Evolutionary conservation across 1,140 invertebrate genomes (phyloP), one percentile per base, ranked within the genome.

Genomic region (Cardiocondyla obscurior): DNA sequence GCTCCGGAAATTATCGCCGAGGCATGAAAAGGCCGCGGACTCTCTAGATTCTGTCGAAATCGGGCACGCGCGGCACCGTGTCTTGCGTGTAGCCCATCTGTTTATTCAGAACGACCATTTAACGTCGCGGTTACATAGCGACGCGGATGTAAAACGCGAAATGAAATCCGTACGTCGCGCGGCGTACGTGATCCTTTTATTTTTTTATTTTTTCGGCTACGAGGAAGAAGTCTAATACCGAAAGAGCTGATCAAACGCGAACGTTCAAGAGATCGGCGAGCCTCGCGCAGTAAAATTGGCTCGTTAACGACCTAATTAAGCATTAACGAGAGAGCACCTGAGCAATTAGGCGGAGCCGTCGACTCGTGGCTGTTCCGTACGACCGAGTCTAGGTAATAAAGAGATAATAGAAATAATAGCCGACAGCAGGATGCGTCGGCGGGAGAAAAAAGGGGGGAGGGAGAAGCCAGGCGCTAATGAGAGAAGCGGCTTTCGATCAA

Each of bases 361-460:
- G 22, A 51, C 46, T 25, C n/a, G 1, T 57, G 8, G 16, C 67
- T 22, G 85, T 86, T 86, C 55, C 79, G 70, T 76, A 60, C 49
- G 83, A 64, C 65, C 60, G 74, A 82, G 33, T 76, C 55, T 55
- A 4, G 42, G 49, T 82, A 77, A 76, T 70, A 82, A 70, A 85
- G 79, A 86, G 73, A 86, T 86, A 67, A 44, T n/a, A 28, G 55
- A 16, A 85, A 85, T 86, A 86, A 86, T 86, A 82, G 64, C 25
- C 30, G 55, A 19, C 85, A 42, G 25, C 65, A 87, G 84, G 81
- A 85, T 83, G 72, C 39, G 3, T n/a, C n/a, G n/a, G 33, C 10
- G 8, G 16, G 7, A 53, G 60, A 22, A 19, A 25, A 14, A 55
- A 6, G 16, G 30, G 67, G 16, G 36, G 39, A 44, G 12, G 1